Conservation (phyloP, 2,888 invertebrate species). For the Galerucella calmariensis region DNA sequence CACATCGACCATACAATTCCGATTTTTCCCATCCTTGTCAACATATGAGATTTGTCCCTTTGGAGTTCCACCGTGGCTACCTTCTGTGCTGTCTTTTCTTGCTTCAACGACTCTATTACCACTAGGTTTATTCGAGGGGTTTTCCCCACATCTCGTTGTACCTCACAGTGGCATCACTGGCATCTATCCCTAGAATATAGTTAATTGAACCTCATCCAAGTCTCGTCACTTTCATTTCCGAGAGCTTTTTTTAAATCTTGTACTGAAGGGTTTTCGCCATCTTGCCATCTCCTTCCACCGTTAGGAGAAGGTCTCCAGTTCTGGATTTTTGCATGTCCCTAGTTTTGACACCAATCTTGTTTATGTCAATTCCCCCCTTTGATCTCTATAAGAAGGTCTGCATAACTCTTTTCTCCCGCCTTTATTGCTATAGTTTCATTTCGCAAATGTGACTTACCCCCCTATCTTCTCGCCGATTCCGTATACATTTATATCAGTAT, state of each 20-base stretch:
- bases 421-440: background rate
- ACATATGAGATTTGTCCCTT: background rate
- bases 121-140: background rate
- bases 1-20: conserved; percentile 17
- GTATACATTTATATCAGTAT: too few species aligned
- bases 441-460: background rate
- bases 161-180: background rate
- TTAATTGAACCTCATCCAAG: background rate
- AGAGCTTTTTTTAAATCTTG: background rate
- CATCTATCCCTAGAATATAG: conserved; percentile 10
- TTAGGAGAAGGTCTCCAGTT: conserved; percentile 9
- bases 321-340: conserved; percentile 7
- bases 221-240: background rate
- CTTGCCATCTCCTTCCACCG: conserved; percentile 19
- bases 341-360: conserved; percentile 19
- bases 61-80: conserved; percentile 20
- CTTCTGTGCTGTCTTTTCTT: conserved; percentile 11
- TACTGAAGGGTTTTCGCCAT: conserved; percentile 10
- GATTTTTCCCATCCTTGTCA: conserved; percentile 12
- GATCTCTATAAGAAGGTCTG: conserved; percentile 23
- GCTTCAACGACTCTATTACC: background rate
- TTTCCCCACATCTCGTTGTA: conserved; percentile 8
- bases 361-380: conserved; percentile 7
- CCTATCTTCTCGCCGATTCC: background rate
- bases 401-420: conserved; percentile 12